A percentile compares a stretch with the other conserved stretches of the same genome.
phyloP scores from a whole-genome alignment of 1,140 invertebrate species.

The Anadara kagoshimensis region DNA sequence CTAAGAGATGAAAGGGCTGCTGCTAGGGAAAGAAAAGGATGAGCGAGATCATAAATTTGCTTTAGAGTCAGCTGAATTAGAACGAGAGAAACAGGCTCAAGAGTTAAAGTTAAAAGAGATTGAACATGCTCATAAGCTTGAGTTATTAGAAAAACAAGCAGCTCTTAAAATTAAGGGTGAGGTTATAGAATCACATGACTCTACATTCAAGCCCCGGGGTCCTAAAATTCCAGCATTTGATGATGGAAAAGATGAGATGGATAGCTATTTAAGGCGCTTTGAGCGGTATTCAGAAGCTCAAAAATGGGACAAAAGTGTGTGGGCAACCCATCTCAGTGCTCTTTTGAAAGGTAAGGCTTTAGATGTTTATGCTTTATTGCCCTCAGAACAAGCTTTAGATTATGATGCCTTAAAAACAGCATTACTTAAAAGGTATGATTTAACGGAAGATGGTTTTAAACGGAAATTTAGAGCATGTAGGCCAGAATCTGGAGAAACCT shows the following conservation, averaged over 20 bases:
- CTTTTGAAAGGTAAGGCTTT: conserved; percentile 42
- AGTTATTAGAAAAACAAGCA: neutral
- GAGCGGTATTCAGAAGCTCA: conserved; percentile 30
- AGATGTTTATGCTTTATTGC: conserved; percentile 42
- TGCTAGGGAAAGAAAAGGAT: neutral
- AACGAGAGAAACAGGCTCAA: neutral
- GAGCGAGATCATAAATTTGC: neutral
- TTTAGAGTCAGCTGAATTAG: neutral
- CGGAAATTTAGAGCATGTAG: conserved; percentile 27
- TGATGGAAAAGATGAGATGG: conserved; percentile 37
- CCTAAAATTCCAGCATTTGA: conserved; percentile 33
- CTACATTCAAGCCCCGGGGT: neutral
- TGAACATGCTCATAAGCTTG: neutral
- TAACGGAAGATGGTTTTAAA: conserved; percentile 44
- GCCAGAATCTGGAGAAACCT: conserved; percentile 41
- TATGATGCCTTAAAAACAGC: conserved; percentile 45
- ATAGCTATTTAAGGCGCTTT: conserved; percentile 28
- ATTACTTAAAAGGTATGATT: conserved; percentile 40
- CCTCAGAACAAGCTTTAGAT: conserved; percentile 28
- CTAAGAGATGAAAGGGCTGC: neutral
- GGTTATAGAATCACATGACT: neutral
- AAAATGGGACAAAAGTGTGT: conserved; percentile 11
- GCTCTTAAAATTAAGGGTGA: neutral
- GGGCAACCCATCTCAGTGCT: conserved; percentile 32
- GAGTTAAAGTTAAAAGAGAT: neutral